Evolutionary conservation across 2,113 vertebrate genomes (phyloP), one percentile per base, ranked within the genome.

Genomic region (Tupaia chinensis): DNA sequence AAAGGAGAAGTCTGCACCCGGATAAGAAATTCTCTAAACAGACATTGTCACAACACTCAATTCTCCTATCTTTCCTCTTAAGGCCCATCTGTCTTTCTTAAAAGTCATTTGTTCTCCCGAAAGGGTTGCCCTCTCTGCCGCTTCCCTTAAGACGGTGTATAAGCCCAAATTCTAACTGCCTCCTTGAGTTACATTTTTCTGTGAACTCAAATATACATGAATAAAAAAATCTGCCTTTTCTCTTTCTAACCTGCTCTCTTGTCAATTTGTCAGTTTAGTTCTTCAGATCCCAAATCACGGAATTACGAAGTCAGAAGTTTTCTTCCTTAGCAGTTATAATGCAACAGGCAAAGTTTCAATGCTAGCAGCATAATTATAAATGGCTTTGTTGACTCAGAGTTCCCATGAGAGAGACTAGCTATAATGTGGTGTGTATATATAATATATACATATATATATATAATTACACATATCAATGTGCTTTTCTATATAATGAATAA

Each of bases 171-270:
- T 94, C 20, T 83, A 87, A 82, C 9, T 25, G 77, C 16, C 2
- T 61, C 29, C 34, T 27, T 14, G 17, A 86, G 61, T 86, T 74
- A 86, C 56, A 65, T 61, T 92, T 92, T 85, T 93, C 66, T 78
- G 23, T 92, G 63, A 88, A 72, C 11, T 82, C 29, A 9, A 73
- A 56, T 7, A 61, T 29, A 66, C 29, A 2, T 82, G 7, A 81
- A 78, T 53, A 83, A 58, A 92, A 92, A 78, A 92, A 78, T 56
- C 8, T 88, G 17, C 19, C 60, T 88, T 78, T 65, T 56, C 17
- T 82, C 12, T 34, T 44, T 27, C 12, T 78, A 78, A 74, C 81
- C 0, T 61, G 4, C 44, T 44, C 44, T 10, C n/a, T 25, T 53
- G 44, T 44, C 44, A 44, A 44, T 44, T 70, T 60, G 22, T 60